phyloP scores from a whole-genome alignment of 2,888 invertebrate species.

The Hirtodrosophila confusa region DNA sequence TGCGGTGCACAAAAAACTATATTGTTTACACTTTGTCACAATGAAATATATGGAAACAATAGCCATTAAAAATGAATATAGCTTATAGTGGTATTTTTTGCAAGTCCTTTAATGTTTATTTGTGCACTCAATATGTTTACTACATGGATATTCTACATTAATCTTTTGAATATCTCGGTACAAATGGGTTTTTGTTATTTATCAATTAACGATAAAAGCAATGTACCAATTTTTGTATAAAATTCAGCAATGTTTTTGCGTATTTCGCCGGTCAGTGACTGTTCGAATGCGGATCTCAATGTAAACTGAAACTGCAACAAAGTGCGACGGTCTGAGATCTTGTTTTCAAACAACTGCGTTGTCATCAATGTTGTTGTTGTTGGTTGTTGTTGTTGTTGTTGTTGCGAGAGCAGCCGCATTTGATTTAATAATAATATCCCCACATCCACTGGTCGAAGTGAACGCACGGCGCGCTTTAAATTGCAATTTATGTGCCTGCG shows the following conservation, averaged over 20 bases:
- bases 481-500: constrained; percentile 67
- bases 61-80: neutral
- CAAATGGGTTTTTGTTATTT: neutral
- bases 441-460: constrained; percentile 18
- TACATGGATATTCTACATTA: no score
- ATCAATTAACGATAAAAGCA: neutral
- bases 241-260: neutral
- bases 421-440: constrained; percentile 70
- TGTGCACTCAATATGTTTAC: no score
- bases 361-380: constrained; percentile 15
- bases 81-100: no score
- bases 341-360: constrained; percentile 21
- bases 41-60: no score
- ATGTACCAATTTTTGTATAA: neutral
- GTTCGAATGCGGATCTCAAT: constrained; percentile 28
- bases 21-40: no score
- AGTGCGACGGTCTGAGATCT: constrained; percentile 18
- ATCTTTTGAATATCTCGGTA: no score
- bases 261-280: constrained; percentile 24
- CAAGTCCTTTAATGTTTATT: no score
- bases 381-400: constrained; percentile 13
- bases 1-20: no score
- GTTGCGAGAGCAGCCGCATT: constrained; percentile 35
- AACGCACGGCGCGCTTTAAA: constrained; percentile 48
- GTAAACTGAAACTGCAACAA: constrained; percentile 50